Evolutionary conservation across 1,140 invertebrate species (phyloP), one percentile per base, ranked within the genome.

Genomic region (Drosophila grimshawi): DNA sequence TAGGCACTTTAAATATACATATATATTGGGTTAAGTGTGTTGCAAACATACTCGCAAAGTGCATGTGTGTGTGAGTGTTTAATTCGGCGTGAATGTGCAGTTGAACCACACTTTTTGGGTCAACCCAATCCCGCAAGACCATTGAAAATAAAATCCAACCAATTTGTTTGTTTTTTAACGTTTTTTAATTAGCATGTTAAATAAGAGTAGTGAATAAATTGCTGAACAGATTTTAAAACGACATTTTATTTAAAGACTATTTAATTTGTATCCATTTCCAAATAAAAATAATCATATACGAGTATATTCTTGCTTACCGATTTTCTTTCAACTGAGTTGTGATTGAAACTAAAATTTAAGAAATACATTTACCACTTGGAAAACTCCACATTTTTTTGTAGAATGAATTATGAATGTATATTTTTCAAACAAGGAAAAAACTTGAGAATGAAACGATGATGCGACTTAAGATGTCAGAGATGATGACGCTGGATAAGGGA

Each of bases 21-120:
- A 41, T 46, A 55, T 55, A 78, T 86, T 86, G 81, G 81, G 81
- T 86, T 85, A 86, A 85, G 81, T 81, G 78, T 29, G 52, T 27
- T 65, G 43, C 51, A 33, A 35, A 35, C 49, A 6, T 30, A 11
- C 49, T 2, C 27, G 30, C 29, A 32, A 2, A 41, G 2, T 30
- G 35, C 52, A 46, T 65, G 59, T 72, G 45, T 60, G 30, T 68
- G 71, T 69, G 59, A 33, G 53, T n/a, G 11, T 39, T 60, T 33
- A 32, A 48, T 39, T 30, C 30, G 6, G 8, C 29, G 0, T 29
- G 27, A 53, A 48, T 64, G 30, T 39, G 60, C 30, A 62, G 41
- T 48, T 37, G 8, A 60, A 37, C 19, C 39, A 3, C 48, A 51
- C 45, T 46, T 69, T 69, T 69, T 52, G 32, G 66, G 66, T 55